Conservation (phyloP, 2,797 vertebrate genomes). For the Choloepus didactylus region DNA sequence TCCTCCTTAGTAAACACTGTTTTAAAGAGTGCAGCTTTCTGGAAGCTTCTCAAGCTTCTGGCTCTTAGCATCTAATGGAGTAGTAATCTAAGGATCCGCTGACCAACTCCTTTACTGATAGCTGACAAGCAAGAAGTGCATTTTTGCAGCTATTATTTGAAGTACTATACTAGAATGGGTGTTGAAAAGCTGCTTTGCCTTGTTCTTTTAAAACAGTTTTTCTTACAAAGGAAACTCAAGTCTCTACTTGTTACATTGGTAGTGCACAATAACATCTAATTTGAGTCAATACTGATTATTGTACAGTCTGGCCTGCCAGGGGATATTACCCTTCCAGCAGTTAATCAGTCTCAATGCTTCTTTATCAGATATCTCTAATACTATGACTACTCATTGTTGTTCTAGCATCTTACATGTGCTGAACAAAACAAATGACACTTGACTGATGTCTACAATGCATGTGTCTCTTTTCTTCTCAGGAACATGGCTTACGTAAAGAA, state of each 20-base stretch:
- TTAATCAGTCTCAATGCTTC: background rate
- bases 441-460: background rate
- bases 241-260: constrained; percentile 69
- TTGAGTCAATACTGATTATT: constrained; percentile 47
- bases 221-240: constrained; percentile 55
- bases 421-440: constrained; percentile 47
- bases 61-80: background rate
- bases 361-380: constrained; percentile 52
- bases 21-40: constrained; percentile 9
- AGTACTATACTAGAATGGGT: background rate
- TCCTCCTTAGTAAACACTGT: background rate
- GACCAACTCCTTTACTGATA: background rate
- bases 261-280: constrained; percentile 45
- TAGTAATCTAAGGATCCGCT: background rate
- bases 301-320: background rate
- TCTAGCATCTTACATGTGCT: constrained; percentile 35
- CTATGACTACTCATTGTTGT: background rate
- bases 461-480: constrained; percentile 50
- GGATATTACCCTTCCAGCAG: constrained; percentile 40
- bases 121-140: constrained; percentile 65
- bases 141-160: constrained; percentile 59
- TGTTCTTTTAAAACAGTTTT: constrained; percentile 75
- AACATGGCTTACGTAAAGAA: constrained; percentile 26
- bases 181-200: constrained; percentile 59
- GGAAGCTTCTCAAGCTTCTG: constrained; percentile 3